A percentile compares a stretch with the other conserved stretches of the same genome.
phyloP scores from a whole-genome alignment of 2,797 vertebrate genomes.

The Oryzias sinensis region DNA sequence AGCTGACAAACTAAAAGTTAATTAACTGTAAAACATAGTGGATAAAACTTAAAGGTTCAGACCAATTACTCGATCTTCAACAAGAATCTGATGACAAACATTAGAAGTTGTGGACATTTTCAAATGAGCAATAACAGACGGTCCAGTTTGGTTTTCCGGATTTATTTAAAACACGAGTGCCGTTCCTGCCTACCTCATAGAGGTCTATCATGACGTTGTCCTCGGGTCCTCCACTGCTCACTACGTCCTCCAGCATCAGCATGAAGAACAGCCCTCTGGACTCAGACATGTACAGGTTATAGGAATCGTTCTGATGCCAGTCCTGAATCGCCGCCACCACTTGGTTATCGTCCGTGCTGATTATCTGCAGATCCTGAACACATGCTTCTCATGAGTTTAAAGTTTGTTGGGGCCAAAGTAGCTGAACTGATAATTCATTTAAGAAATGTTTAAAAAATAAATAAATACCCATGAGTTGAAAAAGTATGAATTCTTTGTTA shows the following conservation, averaged over 20 bases:
- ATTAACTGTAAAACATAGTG: too few species aligned
- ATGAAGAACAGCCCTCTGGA: slow-evolving; percentile 89
- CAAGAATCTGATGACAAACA: too few species aligned
- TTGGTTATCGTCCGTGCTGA: slow-evolving; percentile 94
- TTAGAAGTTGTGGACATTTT: too few species aligned
- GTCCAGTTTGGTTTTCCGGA: slow-evolving; percentile 6
- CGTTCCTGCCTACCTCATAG: slow-evolving; percentile 85
- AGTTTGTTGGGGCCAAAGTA: neutral
- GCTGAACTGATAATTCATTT: neutral
- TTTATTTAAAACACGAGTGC: slow-evolving; percentile 11
- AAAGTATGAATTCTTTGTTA: slow-evolving; percentile 19
- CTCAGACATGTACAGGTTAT: slow-evolving; percentile 94
- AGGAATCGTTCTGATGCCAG: slow-evolving; percentile 94
- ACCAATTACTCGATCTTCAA: too few species aligned
- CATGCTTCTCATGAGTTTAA: slow-evolving; percentile 12
- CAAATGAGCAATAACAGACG: too few species aligned
- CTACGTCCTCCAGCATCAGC: slow-evolving; percentile 89
- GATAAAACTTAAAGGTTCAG: too few species aligned
- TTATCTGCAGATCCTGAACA: slow-evolving; percentile 91
- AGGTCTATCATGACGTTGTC: slow-evolving; percentile 97
- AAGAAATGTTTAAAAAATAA: neutral
- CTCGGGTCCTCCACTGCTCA: slow-evolving; percentile 89
- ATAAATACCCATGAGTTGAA: slow-evolving; percentile 2
- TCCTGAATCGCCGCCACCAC: slow-evolving; percentile 94
- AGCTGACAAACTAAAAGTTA: too few species aligned